Base-by-base conservation (phyloP, 2,113 vertebrate genomes). In the Sander lucioperca region DNA sequence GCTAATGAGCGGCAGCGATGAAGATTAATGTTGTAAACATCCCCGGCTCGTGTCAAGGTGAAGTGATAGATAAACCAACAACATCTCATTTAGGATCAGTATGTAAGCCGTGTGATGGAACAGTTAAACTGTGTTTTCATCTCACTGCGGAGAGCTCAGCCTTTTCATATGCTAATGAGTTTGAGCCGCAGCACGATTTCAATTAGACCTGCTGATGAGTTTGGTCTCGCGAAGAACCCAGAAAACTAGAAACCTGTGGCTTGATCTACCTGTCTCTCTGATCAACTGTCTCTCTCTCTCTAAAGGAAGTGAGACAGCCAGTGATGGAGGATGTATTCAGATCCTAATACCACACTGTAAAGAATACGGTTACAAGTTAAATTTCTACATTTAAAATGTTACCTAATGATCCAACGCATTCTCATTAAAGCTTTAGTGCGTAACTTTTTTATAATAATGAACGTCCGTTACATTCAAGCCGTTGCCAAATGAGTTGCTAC, bases 1-100 rank as follows among this genome's bases (percentile, higher is more conserved):
- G 64, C 48, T 74, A 81, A 84, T 75, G 78, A 88, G 61, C 65
- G 7, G 8, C 36, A 71, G 56, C 39, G 10, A 63, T 54, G 62
- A 64, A 82, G 76, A 83, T 77, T 15, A 78, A 86, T 77, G 72
- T 33, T 16, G 51, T 69, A 59, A 86, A 80, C 63, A 65, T 64
- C 51, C 39, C 39, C 2, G 1, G 21, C 67, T 69, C 39, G 5
- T 50, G 79, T 82, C 30, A 27, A 64, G 65, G 48, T 59, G 71
- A 68, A 58, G 47, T 45, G 69, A 65, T 63, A 18, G 57, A 36
- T 65, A 53, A 71, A 43, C 0, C 15, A 63, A 62, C 70, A 39
- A 47, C 69, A 39, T 56, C 53, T 82, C 64, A 76, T 61, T 75
- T 47, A 74, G 51, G 36, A 36, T 62, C 30, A 59, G 59, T 6